Evolutionary conservation across 1,140 invertebrate species (phyloP), one percentile per base, ranked within the genome.

Genomic region (Gyrodactylus bullatarudis): DNA sequence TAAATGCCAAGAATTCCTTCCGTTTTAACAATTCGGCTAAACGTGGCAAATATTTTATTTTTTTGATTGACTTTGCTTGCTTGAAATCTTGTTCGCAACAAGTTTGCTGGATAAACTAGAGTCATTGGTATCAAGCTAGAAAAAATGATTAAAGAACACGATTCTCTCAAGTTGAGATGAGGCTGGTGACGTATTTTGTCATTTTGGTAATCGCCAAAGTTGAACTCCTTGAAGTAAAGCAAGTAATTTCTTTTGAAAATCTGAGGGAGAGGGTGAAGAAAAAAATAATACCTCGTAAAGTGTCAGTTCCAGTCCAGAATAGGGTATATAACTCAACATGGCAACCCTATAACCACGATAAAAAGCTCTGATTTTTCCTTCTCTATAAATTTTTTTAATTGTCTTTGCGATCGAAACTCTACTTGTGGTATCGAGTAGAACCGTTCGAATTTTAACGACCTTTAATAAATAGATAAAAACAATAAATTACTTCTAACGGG

Each of bases 281-380:
- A n/a, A n/a, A n/a, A n/a, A n/a, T n/a, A n/a, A n/a, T 54, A 54
- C n/a, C n/a, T 99, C 95, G 80, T 99, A 99, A 8, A 98, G 87
- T 68, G 91, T 89, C 76, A 99, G 83, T 84, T 99, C 95, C 75
- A 98, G 97, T 75, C 95, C 95, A 26, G 95, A 94, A 80, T 99
- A 98, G 1, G 94, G 95, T 79, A 98, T 86, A 77, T 98, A 98
- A 54, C 95, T 95, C 71, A 98, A 81, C 26, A 98, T 86, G 84
- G 98, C 99, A 75, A 94, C 93, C 81, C 97, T 83, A 83, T 83
- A 84, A 1, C 83, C 83, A 71, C 79, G 75, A 80, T 95, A 99
- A 83, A 98, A 98, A 76, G 86, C 87, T 75, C 82, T 84, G 20
- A 87, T 77, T 22, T 94, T 93, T 80, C 94, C 93, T 73, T 85